Evolutionary conservation across 1,140 invertebrate species (phyloP).

Genomic region (Pteromalus puparum): DNA sequence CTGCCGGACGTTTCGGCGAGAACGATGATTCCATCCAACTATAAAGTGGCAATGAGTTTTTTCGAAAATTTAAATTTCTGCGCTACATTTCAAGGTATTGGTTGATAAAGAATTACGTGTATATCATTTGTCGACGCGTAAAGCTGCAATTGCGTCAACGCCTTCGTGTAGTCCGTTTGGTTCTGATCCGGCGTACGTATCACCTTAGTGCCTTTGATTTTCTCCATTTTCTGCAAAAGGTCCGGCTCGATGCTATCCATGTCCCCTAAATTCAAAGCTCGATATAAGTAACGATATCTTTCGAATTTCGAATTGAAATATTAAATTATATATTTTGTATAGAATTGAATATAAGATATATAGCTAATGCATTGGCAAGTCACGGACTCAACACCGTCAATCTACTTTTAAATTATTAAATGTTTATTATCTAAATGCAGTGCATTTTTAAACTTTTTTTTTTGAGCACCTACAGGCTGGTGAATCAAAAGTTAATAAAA

Average conservation of each 20-base stretch:
- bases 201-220: conserved; percentile 73
- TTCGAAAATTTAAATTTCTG: conserved; percentile 28
- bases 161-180: conserved; percentile 88
- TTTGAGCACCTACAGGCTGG: no score
- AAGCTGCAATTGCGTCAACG: conserved; percentile 59
- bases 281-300: no score
- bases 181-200: conserved; percentile 84
- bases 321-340: no score
- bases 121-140: conserved; percentile 57
- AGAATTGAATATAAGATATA: no score
- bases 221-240: conserved; percentile 77
- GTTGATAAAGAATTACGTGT: conserved; percentile 54
- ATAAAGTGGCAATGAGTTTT: conserved; percentile 58
- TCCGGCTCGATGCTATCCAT: conserved; percentile 84
- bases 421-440: no score
- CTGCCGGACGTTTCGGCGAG: conserved; percentile 83
- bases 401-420: no score
- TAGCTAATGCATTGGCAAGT: no score
- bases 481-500: no score
- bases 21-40: conserved; percentile 79
- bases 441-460: no score
- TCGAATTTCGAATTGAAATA: no score
- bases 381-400: no score
- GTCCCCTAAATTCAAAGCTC: conserved; percentile 70
- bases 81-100: conserved; percentile 7